phyloP scores from a whole-genome alignment of 2,797 vertebrate genomes.

The Melopsittacus undulatus region DNA sequence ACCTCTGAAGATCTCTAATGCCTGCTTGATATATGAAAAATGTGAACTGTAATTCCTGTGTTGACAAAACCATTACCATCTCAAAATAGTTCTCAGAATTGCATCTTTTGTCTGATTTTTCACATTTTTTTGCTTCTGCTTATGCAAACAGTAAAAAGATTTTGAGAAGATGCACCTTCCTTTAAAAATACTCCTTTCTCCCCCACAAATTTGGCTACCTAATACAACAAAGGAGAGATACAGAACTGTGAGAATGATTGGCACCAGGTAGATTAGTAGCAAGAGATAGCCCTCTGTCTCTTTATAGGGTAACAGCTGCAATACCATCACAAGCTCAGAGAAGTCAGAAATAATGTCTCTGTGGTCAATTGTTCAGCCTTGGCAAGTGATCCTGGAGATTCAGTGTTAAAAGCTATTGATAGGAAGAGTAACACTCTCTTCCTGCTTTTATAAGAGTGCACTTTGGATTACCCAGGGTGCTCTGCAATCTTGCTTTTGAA shows the following conservation, averaged over 20 bases:
- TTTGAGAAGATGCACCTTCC: background rate
- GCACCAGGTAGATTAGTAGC: background rate
- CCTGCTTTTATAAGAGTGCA: slow-evolving; percentile 49
- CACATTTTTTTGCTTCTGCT: background rate
- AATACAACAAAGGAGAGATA: background rate
- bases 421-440: background rate
- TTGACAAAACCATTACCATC: background rate
- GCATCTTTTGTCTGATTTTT: background rate
- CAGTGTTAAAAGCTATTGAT: slow-evolving; percentile 47
- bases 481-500: slow-evolving; percentile 52
- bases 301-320: slow-evolving; percentile 60
- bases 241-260: background rate
- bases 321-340: background rate
- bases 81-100: background rate
- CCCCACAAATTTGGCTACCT: background rate
- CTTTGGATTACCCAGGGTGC: slow-evolving; percentile 49
- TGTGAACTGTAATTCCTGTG: background rate
- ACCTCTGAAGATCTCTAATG: background rate
- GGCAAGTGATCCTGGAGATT: slow-evolving; percentile 38
- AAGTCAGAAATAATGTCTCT: slow-evolving; percentile 53
- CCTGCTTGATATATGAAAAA: background rate
- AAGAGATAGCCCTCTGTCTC: slow-evolving; percentile 13
- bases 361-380: slow-evolving; percentile 54
- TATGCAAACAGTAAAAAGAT: background rate
- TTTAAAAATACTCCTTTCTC: background rate